Evolutionary conservation across 2,888 invertebrate genomes (phyloP), one percentile per base, ranked within the genome.

Genomic region (Esperia sulphurella): DNA sequence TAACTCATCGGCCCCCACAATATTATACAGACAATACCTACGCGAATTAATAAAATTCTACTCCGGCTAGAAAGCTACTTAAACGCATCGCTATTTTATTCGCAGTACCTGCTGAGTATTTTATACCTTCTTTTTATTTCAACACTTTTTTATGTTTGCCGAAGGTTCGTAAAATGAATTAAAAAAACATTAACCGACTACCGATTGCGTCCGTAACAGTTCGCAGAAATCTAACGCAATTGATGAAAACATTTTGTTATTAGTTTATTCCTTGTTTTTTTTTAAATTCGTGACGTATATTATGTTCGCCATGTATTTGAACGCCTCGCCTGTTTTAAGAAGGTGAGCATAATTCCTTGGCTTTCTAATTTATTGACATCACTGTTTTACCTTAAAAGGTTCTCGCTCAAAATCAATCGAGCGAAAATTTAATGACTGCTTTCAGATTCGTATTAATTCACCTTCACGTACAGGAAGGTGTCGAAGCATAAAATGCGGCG

Each of bases 381-480:
- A 73, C 70, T 77, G 75, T 78, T 80, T 78, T 76, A 78, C 75
- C 78, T 81, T 77, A 77, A 83, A 82, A 84, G 79, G 78, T 79
- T 81, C 81, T 79, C 76, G 71, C 75, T 76, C 71, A 76, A 74
- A 82, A 78, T 72, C 77, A 75, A 84, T 84, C 79, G 78, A 72
- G 81, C 71, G 82, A 68, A 79, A 83, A 88, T 86, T 83, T 86
- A 86, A 88, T 86, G 87, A 83, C 77, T 82, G 81, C 82, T 79
- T 81, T 82, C 77, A 79, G 70, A 80, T 79, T 80, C 76, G 71
- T 76, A 79, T 83, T 84, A 83, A 83, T 80, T 80, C 76, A 71
- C 70, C 74, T 77, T 65, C 71, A 74, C 74, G 68, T 72, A 68
- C 70, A 63, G 52, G 55, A 63, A 77, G 71, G 79, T 73, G 72